phyloP scores from a whole-genome alignment of 2,797 vertebrate species.

The Acanthurus leucopareius region DNA sequence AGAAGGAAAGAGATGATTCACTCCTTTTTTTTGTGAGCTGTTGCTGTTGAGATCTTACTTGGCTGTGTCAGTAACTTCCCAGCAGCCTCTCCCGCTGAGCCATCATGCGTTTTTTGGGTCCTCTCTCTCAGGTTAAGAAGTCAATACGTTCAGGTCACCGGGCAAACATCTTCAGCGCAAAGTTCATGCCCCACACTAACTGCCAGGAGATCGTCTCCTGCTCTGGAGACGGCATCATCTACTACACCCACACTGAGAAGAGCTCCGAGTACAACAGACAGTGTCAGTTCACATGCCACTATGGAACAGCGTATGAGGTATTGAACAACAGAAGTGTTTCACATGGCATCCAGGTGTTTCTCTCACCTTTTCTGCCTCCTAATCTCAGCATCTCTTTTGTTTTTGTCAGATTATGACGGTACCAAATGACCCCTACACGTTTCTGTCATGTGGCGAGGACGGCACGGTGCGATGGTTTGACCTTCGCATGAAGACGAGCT shows the following conservation, averaged over 20 bases:
- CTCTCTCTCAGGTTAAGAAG: constrained; percentile 90
- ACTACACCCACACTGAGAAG: constrained; percentile 96
- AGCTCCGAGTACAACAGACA: constrained; percentile 95
- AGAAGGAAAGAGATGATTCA: neutral
- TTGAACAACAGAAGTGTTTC: neutral
- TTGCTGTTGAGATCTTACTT: neutral
- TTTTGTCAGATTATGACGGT: constrained; percentile 94
- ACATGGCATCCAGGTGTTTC: neutral
- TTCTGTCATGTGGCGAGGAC: constrained; percentile 98
- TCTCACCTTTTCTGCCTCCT: neutral
- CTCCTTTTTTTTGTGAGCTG: too few relatives aligned
- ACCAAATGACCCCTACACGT: constrained; percentile 97
- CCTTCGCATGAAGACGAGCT: constrained; percentile 96
- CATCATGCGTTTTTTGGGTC: neutral
- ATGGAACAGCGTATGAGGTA: constrained; percentile 99
- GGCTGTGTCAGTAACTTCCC: neutral
- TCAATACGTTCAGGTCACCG: constrained; percentile 97
- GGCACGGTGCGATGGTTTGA: constrained; percentile 99
- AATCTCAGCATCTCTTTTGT: neutral
- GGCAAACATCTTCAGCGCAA: constrained; percentile 99
- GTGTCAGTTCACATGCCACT: constrained; percentile 98
- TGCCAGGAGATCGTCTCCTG: constrained; percentile 98
- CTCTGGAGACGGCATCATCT: constrained; percentile 98
- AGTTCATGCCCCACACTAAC: constrained; percentile 97
- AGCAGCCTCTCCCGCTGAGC: neutral